These are phyloP conservation scores for Protonibea diacanthus DNA, from an alignment of 2,797 vertebrate species.

Conservation along the genomic window DNA sequence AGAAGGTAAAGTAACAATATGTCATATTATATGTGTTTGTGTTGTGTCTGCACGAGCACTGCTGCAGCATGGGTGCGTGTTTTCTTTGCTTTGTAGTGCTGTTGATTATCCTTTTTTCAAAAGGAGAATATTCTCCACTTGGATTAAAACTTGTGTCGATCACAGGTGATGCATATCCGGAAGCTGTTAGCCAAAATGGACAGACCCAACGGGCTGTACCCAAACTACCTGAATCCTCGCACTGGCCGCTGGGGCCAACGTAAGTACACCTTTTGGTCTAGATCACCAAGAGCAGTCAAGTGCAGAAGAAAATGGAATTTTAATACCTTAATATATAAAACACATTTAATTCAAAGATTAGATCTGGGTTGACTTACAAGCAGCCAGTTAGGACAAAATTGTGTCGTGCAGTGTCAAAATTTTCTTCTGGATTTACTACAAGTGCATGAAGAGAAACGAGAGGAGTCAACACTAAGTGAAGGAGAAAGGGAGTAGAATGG, in stretches of 20 bases:
- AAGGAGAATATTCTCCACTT: background rate
- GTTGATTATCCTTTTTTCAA: too few relatives aligned
- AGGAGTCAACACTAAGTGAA: slow-evolving; percentile 31
- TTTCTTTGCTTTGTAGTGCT: background rate
- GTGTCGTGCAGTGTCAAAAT: background rate
- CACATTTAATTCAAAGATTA: background rate
- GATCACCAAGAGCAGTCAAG: background rate
- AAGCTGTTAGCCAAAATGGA: slow-evolving; percentile 99
- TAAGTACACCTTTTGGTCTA: slow-evolving; percentile 83
- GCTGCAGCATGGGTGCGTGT: background rate
- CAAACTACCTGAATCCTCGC: slow-evolving; percentile 98
- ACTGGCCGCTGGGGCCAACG: slow-evolving; percentile 99
- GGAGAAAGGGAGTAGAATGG: slow-evolving; percentile 35
- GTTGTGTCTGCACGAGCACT: background rate
- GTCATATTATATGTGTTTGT: background rate
- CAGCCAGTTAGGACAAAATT: background rate
- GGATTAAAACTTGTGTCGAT: slow-evolving; percentile 46
- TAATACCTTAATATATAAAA: too few relatives aligned
- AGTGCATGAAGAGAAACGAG: slow-evolving; percentile 26
- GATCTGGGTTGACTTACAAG: background rate
- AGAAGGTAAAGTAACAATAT: slow-evolving; percentile 86
- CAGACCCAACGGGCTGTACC: slow-evolving; percentile 98
- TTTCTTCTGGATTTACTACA: slow-evolving; percentile 10
- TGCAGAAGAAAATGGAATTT: background rate
- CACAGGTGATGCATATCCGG: slow-evolving; percentile 98